phyloP scores from a whole-genome alignment of 2,113 vertebrate species.

The Pseudorectes ferrugineus region DNA sequence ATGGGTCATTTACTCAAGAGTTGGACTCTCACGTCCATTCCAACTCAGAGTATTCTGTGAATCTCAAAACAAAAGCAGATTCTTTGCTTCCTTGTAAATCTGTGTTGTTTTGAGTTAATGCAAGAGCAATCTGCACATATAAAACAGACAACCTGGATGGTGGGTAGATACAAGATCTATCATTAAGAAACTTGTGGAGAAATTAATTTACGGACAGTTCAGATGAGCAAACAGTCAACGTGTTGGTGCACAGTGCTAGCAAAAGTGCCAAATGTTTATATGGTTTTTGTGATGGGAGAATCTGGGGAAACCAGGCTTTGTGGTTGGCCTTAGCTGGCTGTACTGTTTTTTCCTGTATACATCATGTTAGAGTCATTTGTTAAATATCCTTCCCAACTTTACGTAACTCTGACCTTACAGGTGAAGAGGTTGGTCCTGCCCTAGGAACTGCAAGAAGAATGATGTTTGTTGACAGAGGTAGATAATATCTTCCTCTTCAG shows the following conservation, averaged over 20 bases:
- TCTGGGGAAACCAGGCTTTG: not conserved
- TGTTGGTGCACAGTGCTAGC: not conserved
- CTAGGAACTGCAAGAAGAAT: not conserved
- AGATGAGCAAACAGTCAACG: not conserved
- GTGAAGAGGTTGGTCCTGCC: conserved; percentile 17
- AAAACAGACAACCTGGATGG: not conserved
- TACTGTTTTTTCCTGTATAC: not conserved
- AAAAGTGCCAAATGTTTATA: not conserved
- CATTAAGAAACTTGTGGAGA: not conserved
- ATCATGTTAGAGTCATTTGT: not conserved
- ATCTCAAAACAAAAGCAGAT: not conserved
- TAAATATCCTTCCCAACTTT: conserved; percentile 9
- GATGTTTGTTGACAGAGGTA: not conserved
- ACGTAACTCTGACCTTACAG: not conserved
- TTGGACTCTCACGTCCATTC: not conserved
- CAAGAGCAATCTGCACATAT: not conserved
- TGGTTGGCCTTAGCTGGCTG: not conserved
- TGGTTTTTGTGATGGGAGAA: not conserved
- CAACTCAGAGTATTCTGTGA: not conserved
- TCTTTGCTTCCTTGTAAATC: not conserved
- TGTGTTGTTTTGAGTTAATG: not conserved
- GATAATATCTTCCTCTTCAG: conserved; percentile 9
- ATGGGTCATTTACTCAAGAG: not conserved
- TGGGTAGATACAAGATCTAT: not conserved
- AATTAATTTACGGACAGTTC: not conserved